Base-by-base conservation (phyloP, 2,888 invertebrate genomes). In the Eremobia ochroleuca region DNA sequence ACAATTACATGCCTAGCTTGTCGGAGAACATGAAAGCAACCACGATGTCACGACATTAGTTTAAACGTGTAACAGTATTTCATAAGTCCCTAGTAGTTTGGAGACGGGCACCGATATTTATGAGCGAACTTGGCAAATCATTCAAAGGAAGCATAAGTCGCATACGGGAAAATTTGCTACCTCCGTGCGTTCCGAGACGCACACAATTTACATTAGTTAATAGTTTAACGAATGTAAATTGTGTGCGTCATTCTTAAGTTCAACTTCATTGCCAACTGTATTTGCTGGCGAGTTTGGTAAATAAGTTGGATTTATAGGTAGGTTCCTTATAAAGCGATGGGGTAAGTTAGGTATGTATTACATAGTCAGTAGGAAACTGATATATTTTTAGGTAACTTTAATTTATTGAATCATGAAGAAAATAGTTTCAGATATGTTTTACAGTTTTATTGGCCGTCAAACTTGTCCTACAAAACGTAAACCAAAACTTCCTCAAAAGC, bases 121-220 rank as follows among this genome's bases (percentile, higher is more conserved):
- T 66, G 81, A 77, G 81, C 49, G 72, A 88, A 88, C 83, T 89
- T 87, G 76, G 72, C 83, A 85, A 87, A 90, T 90, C 87, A 87
- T 88, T 89, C 87, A 86, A 85, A 85, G 87, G 90, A 87, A 91
- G 77, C 88, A 85, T 85, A 87, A 85, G 80, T 87, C 86, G 82
- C 85, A 87, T 82, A 86, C 77, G 81, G 85, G 77, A 85, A 87
- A 91, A 91, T 92, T 92, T 90, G 83, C 88, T 87, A 90, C 88
- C 85, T 85, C 82, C 85, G 76, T 88, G 88, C 88, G 73, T 89
- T 87, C 78, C 77, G 85, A 89, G 81, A 85, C 82, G n/a, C 80
- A 76, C 88, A 87, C 87, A 85, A 90, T 89, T 91, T 89, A 90
- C 89, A 88, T 91, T 87, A 91, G 88, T n/a, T n/a, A n/a, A n/a